Evolutionary conservation across 2,888 invertebrate species (phyloP).

Genomic region (Dendrolimus houi): DNA sequence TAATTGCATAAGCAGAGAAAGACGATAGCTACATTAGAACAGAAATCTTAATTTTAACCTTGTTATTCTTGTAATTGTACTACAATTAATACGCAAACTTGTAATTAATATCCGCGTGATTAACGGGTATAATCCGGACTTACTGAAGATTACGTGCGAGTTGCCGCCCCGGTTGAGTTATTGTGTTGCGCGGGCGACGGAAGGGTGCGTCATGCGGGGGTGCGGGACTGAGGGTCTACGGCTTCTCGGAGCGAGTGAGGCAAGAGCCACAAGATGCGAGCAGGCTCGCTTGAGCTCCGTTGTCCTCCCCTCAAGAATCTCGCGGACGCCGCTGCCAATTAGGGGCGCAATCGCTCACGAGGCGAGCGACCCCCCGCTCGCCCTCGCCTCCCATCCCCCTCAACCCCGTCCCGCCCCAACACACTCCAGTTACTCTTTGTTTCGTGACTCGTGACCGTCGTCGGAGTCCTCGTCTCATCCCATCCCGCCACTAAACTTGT

Average conservation of each 20-base stretch:
- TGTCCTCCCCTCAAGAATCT: slow-evolving; percentile 76
- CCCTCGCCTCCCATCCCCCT: slow-evolving; percentile 21
- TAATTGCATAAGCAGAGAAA: neutral
- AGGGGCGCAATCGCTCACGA: slow-evolving; percentile 76
- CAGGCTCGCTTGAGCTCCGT: slow-evolving; percentile 54
- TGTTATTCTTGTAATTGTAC: slow-evolving; percentile 65
- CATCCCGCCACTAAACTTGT: slow-evolving; percentile 43
- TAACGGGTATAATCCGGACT: slow-evolving; percentile 74
- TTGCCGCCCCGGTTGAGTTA: slow-evolving; percentile 64
- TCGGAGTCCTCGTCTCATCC: slow-evolving; percentile 38
- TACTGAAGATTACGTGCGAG: slow-evolving; percentile 70
- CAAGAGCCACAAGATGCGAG: slow-evolving; percentile 61
- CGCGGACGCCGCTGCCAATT: slow-evolving; percentile 77
- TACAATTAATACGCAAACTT: slow-evolving; percentile 74
- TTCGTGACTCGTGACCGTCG: slow-evolving; percentile 43
- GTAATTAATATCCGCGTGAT: slow-evolving; percentile 75
- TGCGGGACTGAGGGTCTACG: neutral
- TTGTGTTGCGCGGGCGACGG: slow-evolving; percentile 53
- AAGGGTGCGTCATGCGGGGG: slow-evolving; percentile 15
- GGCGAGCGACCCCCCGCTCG: slow-evolving; percentile 46
- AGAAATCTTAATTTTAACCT: slow-evolving; percentile 27
- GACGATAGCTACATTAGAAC: neutral
- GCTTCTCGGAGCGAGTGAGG: slow-evolving; percentile 12
- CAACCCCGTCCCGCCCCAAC: slow-evolving; percentile 21
- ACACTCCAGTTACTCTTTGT: slow-evolving; percentile 61